Evolutionary conservation across 2,888 invertebrate genomes (phyloP).

Genomic region (Isoperla grammatica): DNA sequence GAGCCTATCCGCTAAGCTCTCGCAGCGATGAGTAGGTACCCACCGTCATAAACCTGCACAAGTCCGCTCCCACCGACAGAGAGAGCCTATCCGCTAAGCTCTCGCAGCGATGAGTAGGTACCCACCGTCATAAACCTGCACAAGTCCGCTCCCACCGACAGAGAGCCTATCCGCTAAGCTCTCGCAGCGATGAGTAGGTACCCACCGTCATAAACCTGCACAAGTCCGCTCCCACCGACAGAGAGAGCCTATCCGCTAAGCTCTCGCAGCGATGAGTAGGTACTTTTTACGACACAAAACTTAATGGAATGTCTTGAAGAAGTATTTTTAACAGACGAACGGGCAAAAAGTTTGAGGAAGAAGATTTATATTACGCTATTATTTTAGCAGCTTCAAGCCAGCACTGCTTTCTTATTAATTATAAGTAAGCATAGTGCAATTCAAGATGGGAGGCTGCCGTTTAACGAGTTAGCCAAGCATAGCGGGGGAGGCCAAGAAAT

Average conservation of each 20-base stretch:
- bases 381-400: slow-evolving; percentile 16
- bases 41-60: neutral
- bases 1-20: neutral
- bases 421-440: neutral
- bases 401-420: slow-evolving; percentile 19
- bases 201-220: neutral
- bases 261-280: slow-evolving; percentile 13
- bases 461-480: too few relatives aligned
- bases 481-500: too few relatives aligned
- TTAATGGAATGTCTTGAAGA: slow-evolving; percentile 17
- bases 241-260: neutral
- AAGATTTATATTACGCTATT: slow-evolving; percentile 19
- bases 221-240: neutral
- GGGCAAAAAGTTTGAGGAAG: slow-evolving; percentile 8
- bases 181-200: neutral
- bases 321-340: slow-evolving; percentile 8
- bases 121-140: neutral
- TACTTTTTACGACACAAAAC: slow-evolving; percentile 19
- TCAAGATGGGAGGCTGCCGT: too few relatives aligned
- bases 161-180: neutral
- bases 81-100: neutral
- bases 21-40: neutral
- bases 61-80: too few relatives aligned
- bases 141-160: neutral
- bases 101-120: neutral